Evolutionary conservation across 2,888 invertebrate genomes (phyloP), one percentile per base, ranked within the genome.

Genomic region (Acrocyrtus sp.): DNA sequence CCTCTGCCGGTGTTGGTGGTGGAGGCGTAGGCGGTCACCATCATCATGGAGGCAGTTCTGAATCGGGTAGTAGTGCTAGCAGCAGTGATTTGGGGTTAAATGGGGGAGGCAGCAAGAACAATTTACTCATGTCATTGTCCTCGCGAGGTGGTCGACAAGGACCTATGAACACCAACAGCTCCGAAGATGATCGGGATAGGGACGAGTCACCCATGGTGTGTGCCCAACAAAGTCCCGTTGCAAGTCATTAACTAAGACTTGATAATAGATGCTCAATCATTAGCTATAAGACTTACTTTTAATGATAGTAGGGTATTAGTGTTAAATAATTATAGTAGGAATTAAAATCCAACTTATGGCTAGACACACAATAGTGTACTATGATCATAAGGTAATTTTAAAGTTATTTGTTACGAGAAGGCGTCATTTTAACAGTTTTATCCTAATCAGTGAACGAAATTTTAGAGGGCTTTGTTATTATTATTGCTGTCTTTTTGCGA

Each of bases 201-300:
- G 90, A 91, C 56, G 91, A 91, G 83, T 91, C 91, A 83, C 92
- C 92, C 81, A 92, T 95, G 92, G 91, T 94, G 82, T 94, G 94
- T 86, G 91, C 94, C 84, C 93, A 93, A 86, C 94, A 95, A 87
- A 93, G 93, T 87, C 94, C 75, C 65, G 95, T 95, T 83, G 94
- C 93, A 85, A 95, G 95, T 85, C 95, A 95, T 86, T 91, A 82
- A 82, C 82, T 68, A 77, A 77, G 86, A 87, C 80, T 78, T 78
- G 78, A 69, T 54, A 56, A 74, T 80, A 81, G 81, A 81, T 80
- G 79, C 79, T 80, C 79, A 80, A 80, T 79, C 75, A 78, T 62
- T 75, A 70, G 72, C n/a, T n/a, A n/a, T n/a, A n/a, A n/a, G n/a
- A n/a, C n/a, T n/a, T n/a, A n/a, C n/a, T n/a, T n/a, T n/a, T n/a